Percentiles rank a stretch among this genome's conserved stretches.
These are phyloP conservation scores for Drosophila gunungcola DNA, from an alignment of 1,140 invertebrate genomes.

Conservation along the genomic window DNA sequence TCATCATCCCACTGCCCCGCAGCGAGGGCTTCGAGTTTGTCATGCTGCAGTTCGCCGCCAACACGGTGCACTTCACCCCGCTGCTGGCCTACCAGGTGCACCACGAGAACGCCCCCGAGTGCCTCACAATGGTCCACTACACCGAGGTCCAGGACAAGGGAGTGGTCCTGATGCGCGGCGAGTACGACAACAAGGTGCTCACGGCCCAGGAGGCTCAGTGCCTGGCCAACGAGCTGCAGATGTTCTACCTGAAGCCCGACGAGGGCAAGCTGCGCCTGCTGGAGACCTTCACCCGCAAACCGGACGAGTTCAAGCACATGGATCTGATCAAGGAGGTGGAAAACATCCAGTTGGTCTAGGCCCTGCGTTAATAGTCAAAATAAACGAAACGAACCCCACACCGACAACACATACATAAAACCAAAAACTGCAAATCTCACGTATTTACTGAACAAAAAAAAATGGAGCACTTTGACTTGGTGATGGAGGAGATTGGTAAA, in stretches of 20 bases:
- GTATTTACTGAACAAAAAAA: conserved; percentile 2
- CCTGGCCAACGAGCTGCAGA: conserved; percentile 93
- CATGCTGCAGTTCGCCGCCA: conserved; percentile 90
- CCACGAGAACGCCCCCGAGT: conserved; percentile 96
- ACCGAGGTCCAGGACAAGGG: conserved; percentile 92
- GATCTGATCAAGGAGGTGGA: conserved; percentile 93
- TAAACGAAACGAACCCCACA: conserved; percentile 16
- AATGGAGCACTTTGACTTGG: conserved; percentile 51
- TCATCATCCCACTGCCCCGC: conserved; percentile 93
- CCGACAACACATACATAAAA: neutral
- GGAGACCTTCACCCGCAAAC: conserved; percentile 89
- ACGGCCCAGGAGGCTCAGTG: conserved; percentile 92
- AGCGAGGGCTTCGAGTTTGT: conserved; percentile 95
- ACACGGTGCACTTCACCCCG: conserved; percentile 94
- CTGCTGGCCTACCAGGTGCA: conserved; percentile 94
- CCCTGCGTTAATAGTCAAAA: conserved; percentile 26
- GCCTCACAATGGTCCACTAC: conserved; percentile 93
- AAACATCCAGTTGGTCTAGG: conserved; percentile 87
- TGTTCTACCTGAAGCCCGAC: conserved; percentile 92
- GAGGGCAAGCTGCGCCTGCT: conserved; percentile 88
- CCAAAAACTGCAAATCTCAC: neutral
- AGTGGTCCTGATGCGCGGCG: conserved; percentile 94
- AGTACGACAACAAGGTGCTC: conserved; percentile 93
- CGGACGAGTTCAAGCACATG: conserved; percentile 93
- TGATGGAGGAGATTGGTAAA: conserved; percentile 67